Evolutionary conservation across 2,888 invertebrate species (phyloP).

Genomic region (Ectemnius lituratus): DNA sequence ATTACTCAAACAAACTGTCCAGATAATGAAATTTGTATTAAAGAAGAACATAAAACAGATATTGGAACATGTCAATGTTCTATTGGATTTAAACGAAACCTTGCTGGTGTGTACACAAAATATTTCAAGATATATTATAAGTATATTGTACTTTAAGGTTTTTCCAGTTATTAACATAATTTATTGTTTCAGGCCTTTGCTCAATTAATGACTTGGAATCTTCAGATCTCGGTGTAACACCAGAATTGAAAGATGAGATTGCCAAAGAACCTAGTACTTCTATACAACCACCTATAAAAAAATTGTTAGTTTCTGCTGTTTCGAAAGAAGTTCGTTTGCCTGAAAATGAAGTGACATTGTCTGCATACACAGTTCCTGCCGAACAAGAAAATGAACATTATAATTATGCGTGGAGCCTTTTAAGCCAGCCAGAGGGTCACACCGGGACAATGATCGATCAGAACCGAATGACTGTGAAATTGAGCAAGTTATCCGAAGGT

Average conservation of each 20-base stretch:
- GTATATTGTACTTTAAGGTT: background rate
- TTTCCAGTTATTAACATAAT: background rate
- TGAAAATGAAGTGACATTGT: slow-evolving; percentile 89
- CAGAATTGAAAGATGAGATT: slow-evolving; percentile 47
- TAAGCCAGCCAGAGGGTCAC: slow-evolving; percentile 90
- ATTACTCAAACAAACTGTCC: slow-evolving; percentile 81
- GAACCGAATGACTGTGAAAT: slow-evolving; percentile 89
- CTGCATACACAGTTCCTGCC: slow-evolving; percentile 89
- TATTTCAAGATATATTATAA: slow-evolving; percentile 6
- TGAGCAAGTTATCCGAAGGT: slow-evolving; percentile 92
- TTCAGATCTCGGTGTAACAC: slow-evolving; percentile 57
- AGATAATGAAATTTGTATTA: slow-evolving; percentile 85
- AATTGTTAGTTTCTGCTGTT: slow-evolving; percentile 85
- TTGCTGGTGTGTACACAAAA: slow-evolving; percentile 71
- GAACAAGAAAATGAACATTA: slow-evolving; percentile 87
- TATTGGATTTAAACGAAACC: slow-evolving; percentile 81
- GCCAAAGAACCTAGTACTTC: slow-evolving; percentile 56
- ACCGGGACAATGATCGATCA: slow-evolving; percentile 89
- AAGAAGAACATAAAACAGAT: slow-evolving; percentile 79
- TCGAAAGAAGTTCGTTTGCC: slow-evolving; percentile 90
- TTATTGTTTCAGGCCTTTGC: slow-evolving; percentile 62
- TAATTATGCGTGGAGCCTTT: slow-evolving; percentile 92
- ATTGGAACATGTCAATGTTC: slow-evolving; percentile 87
- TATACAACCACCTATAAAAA: slow-evolving; percentile 81
- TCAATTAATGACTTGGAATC: slow-evolving; percentile 55